Evolutionary conservation across 2,797 vertebrate genomes (phyloP).

Genomic region (Acrossocheilus fasciatus): DNA sequence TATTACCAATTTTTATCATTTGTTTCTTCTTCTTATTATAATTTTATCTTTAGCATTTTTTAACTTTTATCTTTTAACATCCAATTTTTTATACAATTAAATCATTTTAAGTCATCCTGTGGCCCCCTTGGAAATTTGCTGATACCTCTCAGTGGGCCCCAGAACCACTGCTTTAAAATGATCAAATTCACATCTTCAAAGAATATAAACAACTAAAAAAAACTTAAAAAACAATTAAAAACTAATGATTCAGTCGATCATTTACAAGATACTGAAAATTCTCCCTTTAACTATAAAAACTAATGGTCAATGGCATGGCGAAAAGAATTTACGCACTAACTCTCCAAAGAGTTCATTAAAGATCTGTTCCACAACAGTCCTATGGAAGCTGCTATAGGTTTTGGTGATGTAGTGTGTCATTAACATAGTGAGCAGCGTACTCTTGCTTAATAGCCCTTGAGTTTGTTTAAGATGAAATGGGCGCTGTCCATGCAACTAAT

Average conservation of each 20-base stretch:
- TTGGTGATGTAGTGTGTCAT: slow-evolving; percentile 41
- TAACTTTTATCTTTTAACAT: neutral
- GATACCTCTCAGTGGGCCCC: neutral
- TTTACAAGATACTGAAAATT: neutral
- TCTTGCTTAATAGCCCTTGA: slow-evolving; percentile 60
- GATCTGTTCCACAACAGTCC: slow-evolving; percentile 22
- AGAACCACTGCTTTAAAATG: neutral
- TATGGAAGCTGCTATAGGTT: slow-evolving; percentile 35
- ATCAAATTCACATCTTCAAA: neutral
- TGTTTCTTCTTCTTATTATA: neutral
- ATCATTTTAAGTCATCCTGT: neutral
- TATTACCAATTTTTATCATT: neutral
- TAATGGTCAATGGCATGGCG: neutral
- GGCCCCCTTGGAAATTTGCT: neutral
- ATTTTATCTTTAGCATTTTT: neutral
- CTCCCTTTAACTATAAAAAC: slow-evolving; percentile 27
- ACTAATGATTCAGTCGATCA: neutral
- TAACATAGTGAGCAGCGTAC: slow-evolving; percentile 39
- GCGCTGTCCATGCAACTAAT: slow-evolving; percentile 52
- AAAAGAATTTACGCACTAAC: slow-evolving; percentile 39
- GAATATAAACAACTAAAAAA: neutral
- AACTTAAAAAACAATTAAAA: neutral
- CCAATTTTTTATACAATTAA: too few species aligned
- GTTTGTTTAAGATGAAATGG: slow-evolving; percentile 59
- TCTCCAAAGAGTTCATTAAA: slow-evolving; percentile 31